Evolutionary conservation across 64 coral and sea anemone genomes (phyloP).

Genomic region (Dendrophyllia cribrosa): DNA sequence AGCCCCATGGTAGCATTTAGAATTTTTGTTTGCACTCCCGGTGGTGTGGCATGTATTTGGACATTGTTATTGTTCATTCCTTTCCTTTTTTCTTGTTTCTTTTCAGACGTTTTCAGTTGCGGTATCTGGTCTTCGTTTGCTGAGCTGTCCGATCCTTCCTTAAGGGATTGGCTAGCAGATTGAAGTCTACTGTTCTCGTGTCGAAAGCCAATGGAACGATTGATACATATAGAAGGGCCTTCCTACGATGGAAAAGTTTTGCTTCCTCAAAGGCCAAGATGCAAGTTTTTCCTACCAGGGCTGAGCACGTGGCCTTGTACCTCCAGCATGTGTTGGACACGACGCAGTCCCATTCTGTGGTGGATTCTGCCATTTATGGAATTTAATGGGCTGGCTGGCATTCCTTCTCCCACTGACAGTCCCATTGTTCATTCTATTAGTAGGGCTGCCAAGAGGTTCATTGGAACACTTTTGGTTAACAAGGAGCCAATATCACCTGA

Average conservation of each 20-base stretch:
- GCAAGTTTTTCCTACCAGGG: neutral
- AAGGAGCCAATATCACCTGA: constrained; percentile 19
- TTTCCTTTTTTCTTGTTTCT: neutral
- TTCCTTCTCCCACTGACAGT: constrained; percentile 5
- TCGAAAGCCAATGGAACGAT: constrained; percentile 10
- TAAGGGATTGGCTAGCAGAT: neutral
- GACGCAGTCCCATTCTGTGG: neutral
- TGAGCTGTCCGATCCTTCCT: neutral
- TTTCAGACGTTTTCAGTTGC: neutral
- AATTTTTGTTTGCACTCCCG: neutral
- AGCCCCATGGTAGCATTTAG: neutral
- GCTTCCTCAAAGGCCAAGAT: neutral
- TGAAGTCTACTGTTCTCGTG: constrained; percentile 15
- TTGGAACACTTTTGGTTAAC: constrained; percentile 5
- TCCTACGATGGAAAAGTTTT: constrained; percentile 10
- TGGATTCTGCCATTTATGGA: constrained; percentile 27
- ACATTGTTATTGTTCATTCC: neutral
- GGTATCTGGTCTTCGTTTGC: neutral
- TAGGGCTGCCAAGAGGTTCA: constrained; percentile 21
- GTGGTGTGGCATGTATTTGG: too few relatives aligned
- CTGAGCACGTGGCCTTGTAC: constrained; percentile 22
- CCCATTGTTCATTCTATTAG: constrained; percentile 9
- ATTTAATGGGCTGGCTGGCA: constrained; percentile 35
- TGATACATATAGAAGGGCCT: too few relatives aligned
- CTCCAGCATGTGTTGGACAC: constrained; percentile 20